A percentile compares a stretch with the other conserved stretches of the same genome.
Conservation (phyloP, 2,888 invertebrate genomes). For the Trissoscelio sp. region DNA sequence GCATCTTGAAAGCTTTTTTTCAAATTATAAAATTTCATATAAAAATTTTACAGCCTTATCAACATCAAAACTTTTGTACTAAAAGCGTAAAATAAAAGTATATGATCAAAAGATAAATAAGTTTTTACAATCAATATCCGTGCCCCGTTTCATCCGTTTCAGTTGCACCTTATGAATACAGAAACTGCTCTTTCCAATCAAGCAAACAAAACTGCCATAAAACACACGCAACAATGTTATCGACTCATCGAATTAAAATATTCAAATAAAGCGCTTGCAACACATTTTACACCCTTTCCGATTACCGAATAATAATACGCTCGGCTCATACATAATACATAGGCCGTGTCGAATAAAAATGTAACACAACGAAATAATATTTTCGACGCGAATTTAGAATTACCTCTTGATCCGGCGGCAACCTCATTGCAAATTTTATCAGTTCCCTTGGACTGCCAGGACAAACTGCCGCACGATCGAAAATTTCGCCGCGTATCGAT, state of each 20-base stretch:
- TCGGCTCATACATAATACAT: conserved; percentile 26
- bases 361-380: conserved; percentile 17
- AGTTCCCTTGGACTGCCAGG: conserved; percentile 29
- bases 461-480: conserved; percentile 36
- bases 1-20: neutral
- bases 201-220: conserved; percentile 11
- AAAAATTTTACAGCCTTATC: neutral
- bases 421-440: conserved; percentile 44
- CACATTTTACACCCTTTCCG: conserved; percentile 40
- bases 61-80: neutral
- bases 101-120: neutral
- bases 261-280: conserved; percentile 27
- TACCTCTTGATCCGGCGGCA: conserved; percentile 25
- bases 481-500: conserved; percentile 49
- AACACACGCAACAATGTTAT: conserved; percentile 46
- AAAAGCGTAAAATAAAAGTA: neutral
- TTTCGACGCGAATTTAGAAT: conserved; percentile 27
- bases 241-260: conserved; percentile 35
- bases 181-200: conserved; percentile 7
- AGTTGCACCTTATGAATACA: neutral
- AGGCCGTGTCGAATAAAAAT: neutral
- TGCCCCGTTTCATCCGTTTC: too few species aligned
- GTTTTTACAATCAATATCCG: conserved; percentile 1
- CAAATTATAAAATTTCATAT: neutral
- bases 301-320: conserved; percentile 45